phyloP scores from a whole-genome alignment of 23 tunicate genomes.

The Ascidia mentula region DNA sequence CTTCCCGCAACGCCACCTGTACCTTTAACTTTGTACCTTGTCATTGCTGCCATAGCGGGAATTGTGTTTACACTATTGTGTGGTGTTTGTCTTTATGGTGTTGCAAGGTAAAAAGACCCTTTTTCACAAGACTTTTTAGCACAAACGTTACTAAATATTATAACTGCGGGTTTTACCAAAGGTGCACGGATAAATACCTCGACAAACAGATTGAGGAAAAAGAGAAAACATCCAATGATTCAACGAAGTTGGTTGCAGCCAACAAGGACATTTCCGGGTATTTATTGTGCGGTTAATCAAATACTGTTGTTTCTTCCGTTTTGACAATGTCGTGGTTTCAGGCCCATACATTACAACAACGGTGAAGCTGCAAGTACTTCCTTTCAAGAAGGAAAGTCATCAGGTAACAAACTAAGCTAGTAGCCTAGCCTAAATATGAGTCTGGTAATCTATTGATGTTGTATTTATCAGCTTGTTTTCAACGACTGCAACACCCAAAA shows the following conservation, averaged over 20 bases:
- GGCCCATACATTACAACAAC: not conserved
- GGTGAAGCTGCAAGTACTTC: not conserved
- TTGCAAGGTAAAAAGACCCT: slow-evolving; percentile 11
- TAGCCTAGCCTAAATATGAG: too few relatives aligned
- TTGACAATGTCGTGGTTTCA: not conserved
- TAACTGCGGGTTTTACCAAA: too few relatives aligned
- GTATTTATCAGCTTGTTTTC: too few relatives aligned
- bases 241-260: not conserved
- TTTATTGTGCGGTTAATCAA: not conserved
- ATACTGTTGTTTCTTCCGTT: too few relatives aligned
- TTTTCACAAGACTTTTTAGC: too few relatives aligned
- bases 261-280: not conserved
- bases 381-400: not conserved
- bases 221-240: not conserved
- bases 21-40: slow-evolving; percentile 64
- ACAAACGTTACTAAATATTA: too few relatives aligned
- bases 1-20: slow-evolving; percentile 54
- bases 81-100: slow-evolving; percentile 43
- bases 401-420: too few relatives aligned
- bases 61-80: slow-evolving; percentile 39
- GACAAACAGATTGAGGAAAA: not conserved
- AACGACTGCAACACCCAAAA: too few relatives aligned
- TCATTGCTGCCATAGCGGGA: slow-evolving; percentile 54
- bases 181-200: slow-evolving; percentile 8
- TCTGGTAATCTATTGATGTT: too few relatives aligned